Conservation (phyloP, 2,888 invertebrate species). For the Cheilosia scutellata region DNA sequence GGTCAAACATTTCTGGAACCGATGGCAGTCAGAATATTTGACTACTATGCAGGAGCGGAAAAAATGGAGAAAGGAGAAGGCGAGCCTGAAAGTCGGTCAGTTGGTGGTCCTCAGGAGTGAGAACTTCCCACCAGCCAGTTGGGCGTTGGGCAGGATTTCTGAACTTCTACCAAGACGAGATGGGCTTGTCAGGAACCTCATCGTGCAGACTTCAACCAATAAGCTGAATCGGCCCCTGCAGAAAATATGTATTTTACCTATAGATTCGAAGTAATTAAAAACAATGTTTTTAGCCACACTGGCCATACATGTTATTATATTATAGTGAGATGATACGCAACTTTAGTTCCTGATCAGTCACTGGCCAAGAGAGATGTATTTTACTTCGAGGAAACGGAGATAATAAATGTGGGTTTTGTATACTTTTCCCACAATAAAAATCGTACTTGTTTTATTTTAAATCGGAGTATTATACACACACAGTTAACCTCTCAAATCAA, state of each 20-base stretch:
- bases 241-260: conserved; percentile 10
- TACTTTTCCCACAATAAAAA: too few species aligned
- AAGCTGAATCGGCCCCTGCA: neutral
- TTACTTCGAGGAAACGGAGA: too few species aligned
- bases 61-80: neutral
- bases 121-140: neutral
- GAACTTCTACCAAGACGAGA: neutral
- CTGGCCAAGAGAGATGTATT: too few species aligned
- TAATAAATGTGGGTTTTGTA: too few species aligned
- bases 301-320: too few species aligned
- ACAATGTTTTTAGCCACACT: too few species aligned
- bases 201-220: neutral
- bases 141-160: neutral
- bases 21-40: neutral
- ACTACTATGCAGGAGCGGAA: neutral
- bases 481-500: too few species aligned
- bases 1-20: neutral
- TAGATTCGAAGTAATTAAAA: neutral
- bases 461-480: too few species aligned
- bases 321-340: too few species aligned
- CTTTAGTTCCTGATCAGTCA: too few species aligned
- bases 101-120: neutral
- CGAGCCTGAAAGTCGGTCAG: neutral
- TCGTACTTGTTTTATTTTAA: too few species aligned
- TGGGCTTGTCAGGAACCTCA: neutral